Evolutionary conservation across 1,140 invertebrate species (phyloP), one percentile per base, ranked within the genome.

Genomic region (Drosophila kanapiae): DNA sequence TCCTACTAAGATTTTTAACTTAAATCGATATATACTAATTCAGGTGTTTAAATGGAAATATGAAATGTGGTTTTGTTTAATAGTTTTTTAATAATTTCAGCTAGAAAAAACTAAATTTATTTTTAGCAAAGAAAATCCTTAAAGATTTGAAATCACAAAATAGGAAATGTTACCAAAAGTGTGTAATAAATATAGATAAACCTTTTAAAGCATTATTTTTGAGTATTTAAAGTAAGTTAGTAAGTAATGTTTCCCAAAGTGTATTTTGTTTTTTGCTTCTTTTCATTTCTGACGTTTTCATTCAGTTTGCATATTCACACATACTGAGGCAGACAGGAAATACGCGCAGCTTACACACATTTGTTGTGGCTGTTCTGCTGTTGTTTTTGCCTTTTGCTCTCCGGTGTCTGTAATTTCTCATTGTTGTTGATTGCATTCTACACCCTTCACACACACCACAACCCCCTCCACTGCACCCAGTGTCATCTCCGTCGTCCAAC

Each of bases 381-480:
- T n/a, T 54, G 27, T 23, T 68, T 42, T 43, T 61, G 54, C 49
- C 64, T 49, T 38, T 63, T 18, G n/a, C 35, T 53, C 67, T 71
- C 67, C 47, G 75, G 47, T 74, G 84, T 69, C 59, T 81, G 77
- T 70, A 75, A 88, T 81, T 84, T 81, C 82, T 80, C 84, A 84
- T 90, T 88, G 84, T 88, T 90, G 80, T 67, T 84, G 84, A 88
- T 88, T 88, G 78, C 84, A 84, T 71, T 84, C 57, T 63, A 67
- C 79, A 65, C 48, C 77, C 74, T 38, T 57, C 35, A n/a, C 53
- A 38, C 18, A 18, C 48, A n/a, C 10, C n/a, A 31, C 48, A 29
- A 37, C 37, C 58, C 51, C 27, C 13, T 6, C 3, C 42, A 27
- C 1, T 56, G 53, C 53, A 56, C 18, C 40, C 43, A 27, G 58